phyloP scores from a whole-genome alignment of 2,797 vertebrate genomes.

The Cyclura pinguis region DNA sequence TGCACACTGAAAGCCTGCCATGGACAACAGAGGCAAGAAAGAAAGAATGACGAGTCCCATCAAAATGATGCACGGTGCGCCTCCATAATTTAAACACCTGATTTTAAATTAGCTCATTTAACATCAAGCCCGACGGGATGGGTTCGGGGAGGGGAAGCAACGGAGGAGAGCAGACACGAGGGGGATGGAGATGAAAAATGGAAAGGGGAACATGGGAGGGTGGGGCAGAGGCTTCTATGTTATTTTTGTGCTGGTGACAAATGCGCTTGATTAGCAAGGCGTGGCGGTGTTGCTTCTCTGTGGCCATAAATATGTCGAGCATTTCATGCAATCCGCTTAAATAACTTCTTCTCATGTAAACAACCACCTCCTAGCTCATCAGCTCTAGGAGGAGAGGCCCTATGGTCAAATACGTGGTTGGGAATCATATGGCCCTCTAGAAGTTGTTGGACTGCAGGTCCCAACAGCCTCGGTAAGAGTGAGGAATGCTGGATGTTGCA shows the following conservation, averaged over 20 bases:
- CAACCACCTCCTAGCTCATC: background rate
- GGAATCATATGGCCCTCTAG: too few relatives aligned
- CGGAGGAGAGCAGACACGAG: background rate
- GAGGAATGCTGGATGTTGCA: too few relatives aligned
- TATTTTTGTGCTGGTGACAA: background rate
- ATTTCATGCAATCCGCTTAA: background rate
- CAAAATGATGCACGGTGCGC: background rate
- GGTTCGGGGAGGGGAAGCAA: background rate
- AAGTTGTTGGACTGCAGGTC: too few relatives aligned
- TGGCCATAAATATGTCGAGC: constrained; percentile 2
- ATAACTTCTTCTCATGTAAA: background rate
- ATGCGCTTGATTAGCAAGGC: background rate
- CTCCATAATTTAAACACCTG: constrained; percentile 4
- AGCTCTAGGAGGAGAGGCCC: background rate
- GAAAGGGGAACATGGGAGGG: background rate
- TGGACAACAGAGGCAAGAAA: background rate
- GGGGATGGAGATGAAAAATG: background rate
- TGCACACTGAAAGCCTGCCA: background rate
- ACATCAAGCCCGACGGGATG: background rate
- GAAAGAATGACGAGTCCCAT: background rate
- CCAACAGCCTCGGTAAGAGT: too few relatives aligned
- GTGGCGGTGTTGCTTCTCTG: background rate
- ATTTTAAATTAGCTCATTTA: constrained; percentile 16
- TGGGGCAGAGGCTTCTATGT: background rate
- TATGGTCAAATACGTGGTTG: background rate